Percentiles rank a stretch among this genome's conserved stretches.
Evolutionary conservation across 2,113 vertebrate genomes (phyloP).

Genomic region (Sander lucioperca): DNA sequence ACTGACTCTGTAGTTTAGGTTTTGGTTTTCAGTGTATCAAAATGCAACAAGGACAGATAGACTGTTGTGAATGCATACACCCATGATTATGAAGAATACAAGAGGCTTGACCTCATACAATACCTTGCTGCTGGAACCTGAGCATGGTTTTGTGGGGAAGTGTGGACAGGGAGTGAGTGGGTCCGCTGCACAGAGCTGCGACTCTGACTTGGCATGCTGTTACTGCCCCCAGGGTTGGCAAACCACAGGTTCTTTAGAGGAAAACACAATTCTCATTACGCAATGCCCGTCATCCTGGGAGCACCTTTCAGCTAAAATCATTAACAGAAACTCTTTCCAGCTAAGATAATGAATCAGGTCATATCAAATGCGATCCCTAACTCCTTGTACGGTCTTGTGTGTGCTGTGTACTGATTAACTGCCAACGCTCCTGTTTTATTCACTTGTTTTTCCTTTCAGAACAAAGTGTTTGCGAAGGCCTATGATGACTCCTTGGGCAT

Average conservation of each 20-base stretch:
- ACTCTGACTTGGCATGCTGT: conserved; percentile 96
- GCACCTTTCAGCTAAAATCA: conserved; percentile 2
- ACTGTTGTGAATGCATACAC: neutral
- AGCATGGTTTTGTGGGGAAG: conserved; percentile 95
- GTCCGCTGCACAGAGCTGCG: conserved; percentile 95
- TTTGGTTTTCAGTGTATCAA: neutral
- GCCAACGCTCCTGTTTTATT: neutral
- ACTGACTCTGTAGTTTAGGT: neutral
- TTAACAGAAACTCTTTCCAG: conserved; percentile 18
- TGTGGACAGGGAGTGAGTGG: conserved; percentile 95
- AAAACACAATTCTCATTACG: conserved; percentile 46
- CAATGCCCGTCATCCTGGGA: conserved; percentile 10
- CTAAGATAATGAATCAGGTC: conserved; percentile 21
- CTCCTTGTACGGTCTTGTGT: conserved; percentile 3
- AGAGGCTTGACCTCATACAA: conserved; percentile 28
- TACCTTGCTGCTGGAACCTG: conserved; percentile 94
- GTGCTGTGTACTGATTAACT: too few relatives aligned
- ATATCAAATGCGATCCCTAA: conserved; percentile 15
- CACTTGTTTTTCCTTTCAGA: conserved; percentile 1
- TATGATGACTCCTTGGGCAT: neutral
- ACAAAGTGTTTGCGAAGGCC: conserved; percentile 8
- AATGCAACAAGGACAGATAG: neutral
- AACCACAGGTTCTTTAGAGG: conserved; percentile 91
- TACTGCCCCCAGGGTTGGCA: conserved; percentile 94
- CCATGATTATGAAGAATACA: neutral